Evolutionary conservation across 1,140 invertebrate species (phyloP).

Genomic region (Oncopeltus fasciatus): DNA sequence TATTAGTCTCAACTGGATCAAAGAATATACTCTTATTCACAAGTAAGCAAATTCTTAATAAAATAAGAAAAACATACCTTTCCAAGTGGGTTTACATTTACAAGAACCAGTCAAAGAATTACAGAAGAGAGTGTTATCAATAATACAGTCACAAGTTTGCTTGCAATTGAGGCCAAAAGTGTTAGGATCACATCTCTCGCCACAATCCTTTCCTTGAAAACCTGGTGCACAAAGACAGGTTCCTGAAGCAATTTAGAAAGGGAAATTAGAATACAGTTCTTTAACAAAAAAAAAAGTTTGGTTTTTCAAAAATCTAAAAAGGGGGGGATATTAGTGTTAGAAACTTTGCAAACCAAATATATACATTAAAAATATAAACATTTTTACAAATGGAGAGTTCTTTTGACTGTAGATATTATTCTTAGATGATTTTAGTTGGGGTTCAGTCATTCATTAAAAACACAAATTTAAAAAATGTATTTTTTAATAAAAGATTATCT

Average conservation of each 20-base stretch:
- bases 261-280: neutral
- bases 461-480: no score
- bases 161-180: constrained; percentile 57
- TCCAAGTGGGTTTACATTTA: constrained; percentile 62
- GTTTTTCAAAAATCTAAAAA: no score
- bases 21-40: neutral
- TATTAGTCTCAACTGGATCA: no score
- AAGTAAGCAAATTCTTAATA: neutral
- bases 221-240: constrained; percentile 77
- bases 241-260: constrained; percentile 35
- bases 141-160: constrained; percentile 54
- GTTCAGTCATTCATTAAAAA: no score
- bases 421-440: no score
- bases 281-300: no score
- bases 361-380: no score
- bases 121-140: constrained; percentile 54
- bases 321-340: no score
- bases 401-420: no score
- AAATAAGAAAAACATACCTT: constrained; percentile 39
- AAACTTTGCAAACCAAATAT: no score
- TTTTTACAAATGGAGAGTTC: no score
- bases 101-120: constrained; percentile 69
- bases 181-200: constrained; percentile 50
- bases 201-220: constrained; percentile 63
- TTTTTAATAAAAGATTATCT: no score